Evolutionary conservation across 2,113 vertebrate genomes (phyloP), one percentile per base, ranked within the genome.

Genomic region (Menura novaehollandiae): DNA sequence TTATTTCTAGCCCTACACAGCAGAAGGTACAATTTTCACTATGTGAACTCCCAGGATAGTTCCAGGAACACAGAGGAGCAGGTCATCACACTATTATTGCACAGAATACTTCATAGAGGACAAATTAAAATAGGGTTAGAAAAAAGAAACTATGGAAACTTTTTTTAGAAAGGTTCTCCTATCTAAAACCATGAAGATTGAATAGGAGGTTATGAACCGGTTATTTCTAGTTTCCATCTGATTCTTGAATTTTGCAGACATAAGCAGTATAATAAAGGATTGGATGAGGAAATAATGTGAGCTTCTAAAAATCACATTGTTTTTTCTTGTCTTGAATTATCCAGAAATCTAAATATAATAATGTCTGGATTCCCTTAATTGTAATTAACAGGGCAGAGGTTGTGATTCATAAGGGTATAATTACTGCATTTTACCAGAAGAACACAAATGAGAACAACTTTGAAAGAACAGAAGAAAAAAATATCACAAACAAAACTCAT

Each of bases 301-400:
- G 52, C 41, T 82, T 91, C 58, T 84, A 84, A 92, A 96, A 94
- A 16, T 1, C 24, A 81, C 56, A 55, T 49, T 88, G 32, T 49
- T 86, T 76, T 71, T 74, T 52, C 9, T 77, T 85, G 44, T 55
- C 79, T 58, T 62, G 20, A 87, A 89, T 92, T 85, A 93, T 32
- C 81, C 27, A 89, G 91, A 82, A 91, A 90, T 77, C 82, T 80
- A 96, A 95, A 86, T 47, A 90, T 43, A 90, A 77, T 93, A 86
- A 87, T 79, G 27, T 23, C 66, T 78, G n/a, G 76, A 89, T 73
- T 87, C 53, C 49, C 44, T 79, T 93, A 94, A 87, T 64, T 87
- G 73, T 66, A 95, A 97, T 96, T 96, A 97, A 85, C 15, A 91
- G 66, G 85, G 72, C 69, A 95, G 60, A 87, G 93, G 72, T 84